These are phyloP conservation scores for Erebia palarica DNA, from an alignment of 2,888 invertebrate species.

Conservation along the genomic window DNA sequence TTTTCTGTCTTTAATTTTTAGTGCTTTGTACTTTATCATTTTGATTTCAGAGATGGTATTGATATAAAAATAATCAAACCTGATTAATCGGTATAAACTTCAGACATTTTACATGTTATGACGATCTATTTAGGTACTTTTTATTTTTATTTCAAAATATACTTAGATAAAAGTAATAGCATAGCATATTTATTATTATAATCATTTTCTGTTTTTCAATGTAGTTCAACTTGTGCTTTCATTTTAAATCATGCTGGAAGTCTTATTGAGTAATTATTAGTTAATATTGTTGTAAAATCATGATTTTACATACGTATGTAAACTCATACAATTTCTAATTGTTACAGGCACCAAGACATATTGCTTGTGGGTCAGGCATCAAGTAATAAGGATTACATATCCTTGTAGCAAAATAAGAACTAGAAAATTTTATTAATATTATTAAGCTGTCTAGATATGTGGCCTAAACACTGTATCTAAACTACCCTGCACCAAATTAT, in stretches of 20 bases:
- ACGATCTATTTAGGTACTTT: constrained; percentile 34
- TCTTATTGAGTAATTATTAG: no score
- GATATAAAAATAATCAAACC: constrained; percentile 64
- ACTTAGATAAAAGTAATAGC: neutral
- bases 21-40: constrained; percentile 35
- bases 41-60: constrained; percentile 71
- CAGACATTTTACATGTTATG: neutral
- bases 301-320: neutral
- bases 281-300: no score
- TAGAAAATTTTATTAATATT: neutral
- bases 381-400: constrained; percentile 62
- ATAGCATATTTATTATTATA: neutral
- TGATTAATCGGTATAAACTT: constrained; percentile 43
- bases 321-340: constrained; percentile 24
- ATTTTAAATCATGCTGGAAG: no score
- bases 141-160: constrained; percentile 23
- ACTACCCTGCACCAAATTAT: no score
- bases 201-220: neutral
- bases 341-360: constrained; percentile 72
- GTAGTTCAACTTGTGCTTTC: no score
- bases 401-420: constrained; percentile 33
- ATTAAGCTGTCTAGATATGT: neutral
- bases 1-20: neutral
- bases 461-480: no score
- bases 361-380: constrained; percentile 58